Evolutionary conservation across 2,888 invertebrate genomes (phyloP), one percentile per base, ranked within the genome.

Genomic region (Apocheima hispidaria): DNA sequence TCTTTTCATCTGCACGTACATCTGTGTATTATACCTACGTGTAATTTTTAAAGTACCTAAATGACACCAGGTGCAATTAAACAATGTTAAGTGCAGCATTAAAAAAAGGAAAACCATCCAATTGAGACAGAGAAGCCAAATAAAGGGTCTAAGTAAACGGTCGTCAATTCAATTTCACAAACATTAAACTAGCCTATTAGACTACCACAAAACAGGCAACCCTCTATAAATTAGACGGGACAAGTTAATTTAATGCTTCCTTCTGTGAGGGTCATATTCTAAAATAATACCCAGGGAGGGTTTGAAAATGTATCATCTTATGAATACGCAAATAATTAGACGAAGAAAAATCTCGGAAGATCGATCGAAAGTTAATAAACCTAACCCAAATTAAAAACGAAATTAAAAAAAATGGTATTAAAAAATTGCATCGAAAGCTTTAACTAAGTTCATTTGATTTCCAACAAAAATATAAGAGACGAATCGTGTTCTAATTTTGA

Each of bases 161-260:
- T 14, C 52, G 53, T 48, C 48, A 46, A 53, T 59, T 59, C 46
- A 48, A 59, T 53, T 59, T 46, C 44, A 33, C 59, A 48, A 59
- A 59, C 52, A 59, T 38, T 53, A 35, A 44, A 59, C 52, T 48
- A 48, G 52, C 48, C 59, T 23, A 59, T 59, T 59, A 59, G 46
- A 35, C 3, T 33, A 38, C 58, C 58, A 26, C 59, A 33, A 53
- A 49, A 60, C 54, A 49, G 18, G 38, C 35, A 51, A 33, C 60
- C 60, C 55, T 38, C 55, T 33, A 62, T 62, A 62, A 62, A 55
- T 56, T 62, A 56, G 44, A 23, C 30, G 21, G 21, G 46, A 51
- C 63, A 53, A 62, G 56, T 59, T 59, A 60, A 64, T 66, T 59
- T 50, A 63, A 60, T 65, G 56, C 51, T 46, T 48, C 38, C 50